These are phyloP conservation scores for Carlito syrichta DNA, from an alignment of 2,113 vertebrate genomes.

Conservation along the genomic window DNA sequence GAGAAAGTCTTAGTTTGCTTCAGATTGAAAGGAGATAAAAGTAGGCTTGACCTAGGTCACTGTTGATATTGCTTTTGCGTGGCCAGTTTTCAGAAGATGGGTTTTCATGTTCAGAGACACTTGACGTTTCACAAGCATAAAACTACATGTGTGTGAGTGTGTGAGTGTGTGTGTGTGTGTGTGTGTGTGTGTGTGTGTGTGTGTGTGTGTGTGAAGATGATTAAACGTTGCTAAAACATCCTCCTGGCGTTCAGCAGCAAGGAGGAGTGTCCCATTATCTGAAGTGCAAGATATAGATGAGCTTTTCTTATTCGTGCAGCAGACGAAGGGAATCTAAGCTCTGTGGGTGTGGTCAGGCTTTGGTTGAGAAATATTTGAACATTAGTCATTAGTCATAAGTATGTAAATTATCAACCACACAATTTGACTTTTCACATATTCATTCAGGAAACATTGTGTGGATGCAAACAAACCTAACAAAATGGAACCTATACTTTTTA, in stretches of 20 bases:
- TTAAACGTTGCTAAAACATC: not conserved
- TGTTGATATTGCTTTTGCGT: rapidly evolving
- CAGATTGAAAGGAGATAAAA: not conserved
- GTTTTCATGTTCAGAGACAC: not conserved
- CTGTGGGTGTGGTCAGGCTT: not conserved
- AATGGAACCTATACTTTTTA: not conserved
- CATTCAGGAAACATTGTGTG: not conserved
- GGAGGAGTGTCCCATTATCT: slow-evolving; percentile 36
- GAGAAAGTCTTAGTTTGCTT: not conserved
- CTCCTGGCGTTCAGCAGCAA: slow-evolving; percentile 1
- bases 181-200: not conserved
- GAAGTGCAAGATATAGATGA: slow-evolving; percentile 25
- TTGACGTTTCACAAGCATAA: not conserved
- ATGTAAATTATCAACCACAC: not conserved
- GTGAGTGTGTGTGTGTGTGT: not conserved
- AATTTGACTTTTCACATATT: not conserved
- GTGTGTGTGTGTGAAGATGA: not conserved
- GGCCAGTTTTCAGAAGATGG: not conserved
- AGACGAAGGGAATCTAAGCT: not conserved
- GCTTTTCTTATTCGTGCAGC: not conserved
- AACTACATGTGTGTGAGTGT: no score
- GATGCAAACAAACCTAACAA: not conserved
- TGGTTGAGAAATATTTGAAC: not conserved
- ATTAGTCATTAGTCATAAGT: slow-evolving; percentile 5
- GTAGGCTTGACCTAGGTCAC: no score